phyloP scores from a whole-genome alignment of 2,888 invertebrate species.

The Criorhina ranunculi region DNA sequence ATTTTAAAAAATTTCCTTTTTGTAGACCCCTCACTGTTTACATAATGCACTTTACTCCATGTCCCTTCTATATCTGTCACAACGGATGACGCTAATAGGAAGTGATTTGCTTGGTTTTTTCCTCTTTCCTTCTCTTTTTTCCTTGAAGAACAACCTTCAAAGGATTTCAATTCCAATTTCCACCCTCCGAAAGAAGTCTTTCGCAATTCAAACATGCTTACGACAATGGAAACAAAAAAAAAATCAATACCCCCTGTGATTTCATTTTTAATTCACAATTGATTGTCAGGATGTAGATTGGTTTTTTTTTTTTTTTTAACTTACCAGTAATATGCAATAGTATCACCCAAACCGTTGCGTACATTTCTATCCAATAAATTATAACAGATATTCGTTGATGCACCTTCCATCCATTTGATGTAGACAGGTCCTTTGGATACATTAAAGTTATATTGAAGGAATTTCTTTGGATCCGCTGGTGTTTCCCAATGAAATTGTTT shows the following conservation, averaged over 20 bases:
- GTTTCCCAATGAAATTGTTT: slow-evolving; percentile 97
- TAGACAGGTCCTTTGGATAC: slow-evolving; percentile 94
- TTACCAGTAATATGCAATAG: slow-evolving; percentile 97
- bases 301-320: slow-evolving; percentile 81
- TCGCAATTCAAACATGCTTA: slow-evolving; percentile 49
- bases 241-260: slow-evolving; percentile 43
- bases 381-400: slow-evolving; percentile 97
- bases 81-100: neutral
- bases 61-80: neutral
- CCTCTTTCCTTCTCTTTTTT: neutral
- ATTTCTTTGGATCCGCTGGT: slow-evolving; percentile 89
- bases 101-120: neutral
- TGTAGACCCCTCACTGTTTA: slow-evolving; percentile 4
- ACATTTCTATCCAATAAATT: slow-evolving; percentile 97
- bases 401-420: slow-evolving; percentile 98
- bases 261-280: too few relatives aligned
- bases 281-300: neutral
- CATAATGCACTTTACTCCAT: neutral
- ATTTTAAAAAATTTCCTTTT: too few relatives aligned
- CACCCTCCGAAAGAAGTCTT: neutral
- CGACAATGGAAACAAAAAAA: slow-evolving; percentile 9
- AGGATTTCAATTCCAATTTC: neutral
- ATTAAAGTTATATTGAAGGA: slow-evolving; percentile 96
- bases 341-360: slow-evolving; percentile 94
- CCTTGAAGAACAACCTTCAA: neutral